Base-by-base conservation (phyloP, 2,113 vertebrate genomes). In the Psettodes erumei region DNA sequence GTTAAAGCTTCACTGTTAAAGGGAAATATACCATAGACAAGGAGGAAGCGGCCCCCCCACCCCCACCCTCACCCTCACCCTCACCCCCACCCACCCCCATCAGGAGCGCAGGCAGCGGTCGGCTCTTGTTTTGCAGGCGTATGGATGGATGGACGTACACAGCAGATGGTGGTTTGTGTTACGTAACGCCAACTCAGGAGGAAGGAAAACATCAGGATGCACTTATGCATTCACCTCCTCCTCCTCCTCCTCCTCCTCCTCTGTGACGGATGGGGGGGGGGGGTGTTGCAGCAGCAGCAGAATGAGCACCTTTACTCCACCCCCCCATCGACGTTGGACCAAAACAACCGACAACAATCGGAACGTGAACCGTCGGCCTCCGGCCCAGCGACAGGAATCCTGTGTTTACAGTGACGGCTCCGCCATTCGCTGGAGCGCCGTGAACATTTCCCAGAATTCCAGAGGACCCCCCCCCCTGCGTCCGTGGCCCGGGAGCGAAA, bases 1-100 rank as follows among this genome's bases (percentile, higher is more conserved):
- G 1, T 61, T 72, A 79, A 83, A 86, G 82, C 77, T 65, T 77
- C 72, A 64, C 67, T 55, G 48, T 80, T 88, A 89, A 87, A 89
- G 79, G 79, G 81, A 79, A n/a, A n/a, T 35, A 69, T 25, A 5
- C 68, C 23, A 16, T 7, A 37, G 0, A 75, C 11, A 59, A 47
- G 63, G 33, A 47, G 1, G 45, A 32, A 42, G n/a, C n/a, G n/a
- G n/a, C n/a, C n/a, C n/a, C n/a, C n/a, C n/a, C n/a, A n/a, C n/a
- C n/a, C n/a, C n/a, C n/a, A n/a, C n/a, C n/a, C n/a, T n/a, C n/a
- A n/a, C n/a, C n/a, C n/a, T n/a, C n/a, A n/a, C n/a, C n/a, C n/a
- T n/a, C n/a, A n/a, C n/a, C n/a, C n/a, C n/a, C n/a, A n/a, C n/a
- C n/a, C n/a, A n/a, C n/a, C n/a, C n/a, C n/a, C n/a, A n/a, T n/a